phyloP scores from a whole-genome alignment of 1,140 invertebrate species.

The Mylabris phalerata region DNA sequence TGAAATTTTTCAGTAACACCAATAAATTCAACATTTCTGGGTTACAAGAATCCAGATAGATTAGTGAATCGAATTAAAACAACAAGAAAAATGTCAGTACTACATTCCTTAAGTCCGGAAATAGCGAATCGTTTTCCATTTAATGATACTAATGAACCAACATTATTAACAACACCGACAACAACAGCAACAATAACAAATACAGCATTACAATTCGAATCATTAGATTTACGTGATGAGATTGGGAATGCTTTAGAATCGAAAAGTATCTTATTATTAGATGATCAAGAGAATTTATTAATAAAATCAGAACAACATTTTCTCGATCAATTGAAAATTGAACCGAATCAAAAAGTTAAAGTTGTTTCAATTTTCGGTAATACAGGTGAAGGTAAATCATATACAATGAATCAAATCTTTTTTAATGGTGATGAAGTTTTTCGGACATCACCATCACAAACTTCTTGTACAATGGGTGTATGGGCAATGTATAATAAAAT shows the following conservation, averaged over 20 bases:
- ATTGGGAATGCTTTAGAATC: not conserved
- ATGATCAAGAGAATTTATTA: conserved; percentile 26
- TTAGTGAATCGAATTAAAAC: too few relatives aligned
- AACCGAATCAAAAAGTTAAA: conserved; percentile 53
- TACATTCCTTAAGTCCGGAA: too few relatives aligned
- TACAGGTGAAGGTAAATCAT: conserved; percentile 80
- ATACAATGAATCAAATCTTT: conserved; percentile 75
- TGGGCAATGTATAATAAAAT: conserved; percentile 68
- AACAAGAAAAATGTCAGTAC: too few relatives aligned
- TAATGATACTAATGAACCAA: too few relatives aligned
- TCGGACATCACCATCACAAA: conserved; percentile 62
- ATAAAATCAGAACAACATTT: conserved; percentile 26
- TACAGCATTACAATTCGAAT: not conserved
- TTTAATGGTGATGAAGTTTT: conserved; percentile 71
- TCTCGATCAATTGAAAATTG: conserved; percentile 22
- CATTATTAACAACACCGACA: too few relatives aligned
- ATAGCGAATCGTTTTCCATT: too few relatives aligned
- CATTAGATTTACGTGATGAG: not conserved
- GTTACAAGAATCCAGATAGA: not conserved
- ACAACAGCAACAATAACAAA: too few relatives aligned
- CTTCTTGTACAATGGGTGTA: conserved; percentile 71
- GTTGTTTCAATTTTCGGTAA: conserved; percentile 85
- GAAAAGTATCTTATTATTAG: conserved; percentile 23
- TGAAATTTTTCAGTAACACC: conserved; percentile 7
- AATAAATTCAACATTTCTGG: conserved; percentile 8